Percentiles rank a stretch among this genome's conserved stretches.
Evolutionary conservation across 2,113 vertebrate species (phyloP).

Genomic region (Psittacula cyanocephala): DNA sequence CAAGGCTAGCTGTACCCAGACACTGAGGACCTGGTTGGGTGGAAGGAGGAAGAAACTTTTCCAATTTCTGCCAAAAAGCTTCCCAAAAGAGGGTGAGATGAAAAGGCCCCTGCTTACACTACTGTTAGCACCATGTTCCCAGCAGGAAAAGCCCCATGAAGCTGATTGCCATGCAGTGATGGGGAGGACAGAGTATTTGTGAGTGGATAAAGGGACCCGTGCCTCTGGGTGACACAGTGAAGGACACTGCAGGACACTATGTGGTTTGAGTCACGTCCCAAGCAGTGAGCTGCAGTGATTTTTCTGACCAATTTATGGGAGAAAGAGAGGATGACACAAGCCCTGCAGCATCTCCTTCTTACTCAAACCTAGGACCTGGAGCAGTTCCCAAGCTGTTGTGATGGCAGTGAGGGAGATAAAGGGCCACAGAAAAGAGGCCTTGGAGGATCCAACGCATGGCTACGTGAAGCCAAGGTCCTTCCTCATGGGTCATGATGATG

Average conservation of each 20-base stretch:
- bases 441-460: rapidly evolving
- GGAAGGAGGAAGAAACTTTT: background rate
- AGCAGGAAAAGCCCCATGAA: background rate
- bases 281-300: background rate
- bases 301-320: background rate
- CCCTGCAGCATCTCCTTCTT: rapidly evolving
- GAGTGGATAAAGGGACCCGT: background rate
- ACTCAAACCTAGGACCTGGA: background rate
- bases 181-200: background rate
- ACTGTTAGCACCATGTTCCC: background rate
- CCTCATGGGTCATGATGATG: rapidly evolving
- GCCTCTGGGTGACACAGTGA: background rate
- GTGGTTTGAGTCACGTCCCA: background rate
- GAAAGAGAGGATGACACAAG: background rate
- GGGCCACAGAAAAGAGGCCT: rapidly evolving
- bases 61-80: background rate
- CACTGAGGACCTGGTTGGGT: background rate
- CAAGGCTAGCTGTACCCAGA: background rate
- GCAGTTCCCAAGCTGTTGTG: background rate
- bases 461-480: rapidly evolving
- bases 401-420: background rate
- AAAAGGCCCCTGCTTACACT: background rate
- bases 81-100: background rate
- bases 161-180: background rate
- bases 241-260: background rate